Evolutionary conservation across 2,113 vertebrate genomes (phyloP).

Genomic region (Charina bottae): DNA sequence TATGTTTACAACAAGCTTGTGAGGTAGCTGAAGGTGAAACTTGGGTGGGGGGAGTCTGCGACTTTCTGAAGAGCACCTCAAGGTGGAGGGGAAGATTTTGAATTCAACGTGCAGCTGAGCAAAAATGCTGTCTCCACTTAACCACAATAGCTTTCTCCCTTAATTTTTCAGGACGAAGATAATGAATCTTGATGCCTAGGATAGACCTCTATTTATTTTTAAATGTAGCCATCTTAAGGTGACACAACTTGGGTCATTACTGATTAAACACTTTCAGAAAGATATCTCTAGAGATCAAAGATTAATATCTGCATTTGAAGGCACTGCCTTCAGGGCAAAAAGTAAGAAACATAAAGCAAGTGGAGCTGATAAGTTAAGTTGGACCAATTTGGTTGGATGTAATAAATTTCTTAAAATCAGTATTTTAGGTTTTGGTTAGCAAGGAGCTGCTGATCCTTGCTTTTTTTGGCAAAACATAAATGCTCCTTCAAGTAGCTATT

Average conservation of each 20-base stretch:
- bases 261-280: conserved; percentile 64
- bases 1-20: neutral
- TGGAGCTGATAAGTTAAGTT: neutral
- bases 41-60: neutral
- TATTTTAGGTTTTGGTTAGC: neutral
- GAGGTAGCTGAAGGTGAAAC: neutral
- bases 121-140: neutral
- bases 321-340: conserved; percentile 44
- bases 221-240: conserved; percentile 62
- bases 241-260: conserved; percentile 64
- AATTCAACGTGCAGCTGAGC: conserved; percentile 20
- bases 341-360: neutral
- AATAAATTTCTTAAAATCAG: neutral
- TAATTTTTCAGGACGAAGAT: conserved; percentile 66
- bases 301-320: conserved; percentile 62
- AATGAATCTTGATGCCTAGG: conserved; percentile 66
- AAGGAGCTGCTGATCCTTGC: neutral
- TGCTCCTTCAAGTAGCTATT: neutral
- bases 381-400: neutral
- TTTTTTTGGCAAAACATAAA: neutral
- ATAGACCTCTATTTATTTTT: conserved; percentile 62
- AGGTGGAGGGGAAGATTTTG: conserved; percentile 7
- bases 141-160: conserved; percentile 17
- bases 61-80: neutral
- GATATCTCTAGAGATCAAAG: conserved; percentile 62